Evolutionary conservation across 2,888 invertebrate species (phyloP).

Genomic region (Colletes collaris): DNA sequence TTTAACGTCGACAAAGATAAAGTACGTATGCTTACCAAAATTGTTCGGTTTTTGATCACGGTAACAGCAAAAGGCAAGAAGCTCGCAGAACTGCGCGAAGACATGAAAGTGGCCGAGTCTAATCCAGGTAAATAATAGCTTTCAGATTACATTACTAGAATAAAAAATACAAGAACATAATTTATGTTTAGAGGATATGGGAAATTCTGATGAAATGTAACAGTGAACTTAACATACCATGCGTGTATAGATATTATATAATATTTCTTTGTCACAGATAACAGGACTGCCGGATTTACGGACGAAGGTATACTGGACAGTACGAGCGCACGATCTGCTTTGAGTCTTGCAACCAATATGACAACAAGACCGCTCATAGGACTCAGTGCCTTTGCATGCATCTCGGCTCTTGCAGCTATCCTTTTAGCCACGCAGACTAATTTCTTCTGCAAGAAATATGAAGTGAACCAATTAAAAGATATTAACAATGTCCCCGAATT

Average conservation of each 20-base stretch:
- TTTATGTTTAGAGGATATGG: slow-evolving; percentile 3
- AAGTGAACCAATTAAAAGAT: slow-evolving; percentile 68
- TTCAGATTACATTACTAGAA: slow-evolving; percentile 32
- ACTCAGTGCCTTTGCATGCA: slow-evolving; percentile 80
- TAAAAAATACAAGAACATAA: slow-evolving; percentile 23
- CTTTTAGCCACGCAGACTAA: slow-evolving; percentile 77
- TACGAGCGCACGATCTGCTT: slow-evolving; percentile 73
- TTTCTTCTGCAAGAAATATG: slow-evolving; percentile 77
- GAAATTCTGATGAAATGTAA: not conserved
- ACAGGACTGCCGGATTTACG: slow-evolving; percentile 80
- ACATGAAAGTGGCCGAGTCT: slow-evolving; percentile 75
- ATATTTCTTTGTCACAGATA: slow-evolving; percentile 67
- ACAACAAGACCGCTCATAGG: slow-evolving; percentile 77
- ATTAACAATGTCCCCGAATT: slow-evolving; percentile 71
- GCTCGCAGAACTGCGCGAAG: slow-evolving; percentile 74
- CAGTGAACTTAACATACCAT: slow-evolving; percentile 38
- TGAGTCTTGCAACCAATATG: slow-evolving; percentile 80
- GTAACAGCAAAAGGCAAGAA: slow-evolving; percentile 75
- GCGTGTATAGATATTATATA: slow-evolving; percentile 6
- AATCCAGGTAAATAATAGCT: slow-evolving; percentile 74
- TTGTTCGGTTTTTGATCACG: slow-evolving; percentile 77
- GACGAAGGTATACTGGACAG: slow-evolving; percentile 75
- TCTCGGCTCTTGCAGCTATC: slow-evolving; percentile 77
- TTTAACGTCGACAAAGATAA: slow-evolving; percentile 79
- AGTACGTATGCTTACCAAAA: slow-evolving; percentile 79